A percentile compares a stretch with the other conserved stretches of the same genome.
Conservation (phyloP, 1,140 invertebrate genomes). For the Nymphalis io region DNA sequence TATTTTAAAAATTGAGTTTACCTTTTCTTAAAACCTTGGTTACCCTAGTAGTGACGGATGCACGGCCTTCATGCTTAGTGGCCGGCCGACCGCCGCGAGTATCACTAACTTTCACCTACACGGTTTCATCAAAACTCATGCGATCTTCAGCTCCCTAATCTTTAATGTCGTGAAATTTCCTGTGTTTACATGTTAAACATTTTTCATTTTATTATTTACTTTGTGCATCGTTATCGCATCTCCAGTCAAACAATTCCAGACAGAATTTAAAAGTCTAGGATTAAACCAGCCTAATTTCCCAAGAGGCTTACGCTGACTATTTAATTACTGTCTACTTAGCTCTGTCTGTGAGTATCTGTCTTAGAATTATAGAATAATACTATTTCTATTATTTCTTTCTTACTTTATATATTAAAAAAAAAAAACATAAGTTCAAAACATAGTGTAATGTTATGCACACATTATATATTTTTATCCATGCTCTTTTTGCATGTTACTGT, state of each 20-base stretch:
- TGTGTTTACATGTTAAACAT: not conserved
- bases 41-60: slow-evolving; percentile 27
- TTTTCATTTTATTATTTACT: not conserved
- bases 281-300: slow-evolving; percentile 25
- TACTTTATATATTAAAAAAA: not conserved
- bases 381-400: not conserved
- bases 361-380: slow-evolving; percentile 4
- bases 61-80: slow-evolving; percentile 43
- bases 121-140: slow-evolving; percentile 26
- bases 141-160: slow-evolving; percentile 14
- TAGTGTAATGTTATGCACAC: not conserved
- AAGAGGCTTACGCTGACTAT: slow-evolving; percentile 8
- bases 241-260: not conserved
- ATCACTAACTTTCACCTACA: slow-evolving; percentile 43
- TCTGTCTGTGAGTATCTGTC: slow-evolving; percentile 17
- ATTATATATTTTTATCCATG: not conserved
- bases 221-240: slow-evolving; percentile 16
- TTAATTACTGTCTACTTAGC: slow-evolving; percentile 25
- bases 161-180: not conserved
- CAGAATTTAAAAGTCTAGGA: slow-evolving; percentile 19
- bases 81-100: slow-evolving; percentile 35
- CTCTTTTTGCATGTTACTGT: slow-evolving; percentile 8
- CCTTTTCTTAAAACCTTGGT: slow-evolving; percentile 5
- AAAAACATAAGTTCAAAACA: not conserved
- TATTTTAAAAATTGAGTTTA: not conserved